Percentiles rank a stretch among this genome's conserved stretches.
These are phyloP conservation scores for Archocentrus centrarchus DNA, from an alignment of 2,113 vertebrate species.

Conservation along the genomic window DNA sequence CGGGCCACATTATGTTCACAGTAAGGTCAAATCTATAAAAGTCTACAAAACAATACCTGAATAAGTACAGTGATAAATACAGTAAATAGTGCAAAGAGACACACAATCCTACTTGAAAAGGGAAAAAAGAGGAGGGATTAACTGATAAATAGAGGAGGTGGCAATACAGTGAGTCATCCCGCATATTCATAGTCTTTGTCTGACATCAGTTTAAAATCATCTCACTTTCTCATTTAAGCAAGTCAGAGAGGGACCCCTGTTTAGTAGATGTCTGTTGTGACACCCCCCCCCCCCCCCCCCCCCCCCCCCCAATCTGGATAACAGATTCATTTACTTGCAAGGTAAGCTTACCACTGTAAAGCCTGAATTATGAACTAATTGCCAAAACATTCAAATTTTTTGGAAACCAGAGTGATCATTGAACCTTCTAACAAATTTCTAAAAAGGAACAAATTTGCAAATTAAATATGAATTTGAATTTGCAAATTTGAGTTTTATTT, in stretches of 20 bases:
- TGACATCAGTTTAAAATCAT: not conserved
- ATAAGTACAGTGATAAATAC: not conserved
- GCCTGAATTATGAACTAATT: too few relatives aligned
- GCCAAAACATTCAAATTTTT: too few relatives aligned
- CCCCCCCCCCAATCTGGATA: too few relatives aligned
- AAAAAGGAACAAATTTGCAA: too few relatives aligned
- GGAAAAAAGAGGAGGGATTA: not conserved
- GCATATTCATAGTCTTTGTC: not conserved
- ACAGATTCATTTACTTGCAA: conserved; percentile 17
- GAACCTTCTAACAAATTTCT: too few relatives aligned
- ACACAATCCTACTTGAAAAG: not conserved
- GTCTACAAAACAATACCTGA: not conserved
- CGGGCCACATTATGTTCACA: not conserved
- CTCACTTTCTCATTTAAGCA: not conserved
- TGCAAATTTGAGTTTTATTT: too few relatives aligned
- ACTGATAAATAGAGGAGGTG: not conserved
- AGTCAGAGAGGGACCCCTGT: not conserved
- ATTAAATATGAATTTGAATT: too few relatives aligned
- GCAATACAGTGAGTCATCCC: not conserved
- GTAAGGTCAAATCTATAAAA: not conserved
- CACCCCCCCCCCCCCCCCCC: not conserved
- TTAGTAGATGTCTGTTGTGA: not conserved
- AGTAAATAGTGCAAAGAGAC: not conserved
- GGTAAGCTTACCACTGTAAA: conserved; percentile 2
- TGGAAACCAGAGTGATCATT: too few relatives aligned